Evolutionary conservation across 2,888 invertebrate genomes (phyloP), one percentile per base, ranked within the genome.

Genomic region (Mystacides longicornis): DNA sequence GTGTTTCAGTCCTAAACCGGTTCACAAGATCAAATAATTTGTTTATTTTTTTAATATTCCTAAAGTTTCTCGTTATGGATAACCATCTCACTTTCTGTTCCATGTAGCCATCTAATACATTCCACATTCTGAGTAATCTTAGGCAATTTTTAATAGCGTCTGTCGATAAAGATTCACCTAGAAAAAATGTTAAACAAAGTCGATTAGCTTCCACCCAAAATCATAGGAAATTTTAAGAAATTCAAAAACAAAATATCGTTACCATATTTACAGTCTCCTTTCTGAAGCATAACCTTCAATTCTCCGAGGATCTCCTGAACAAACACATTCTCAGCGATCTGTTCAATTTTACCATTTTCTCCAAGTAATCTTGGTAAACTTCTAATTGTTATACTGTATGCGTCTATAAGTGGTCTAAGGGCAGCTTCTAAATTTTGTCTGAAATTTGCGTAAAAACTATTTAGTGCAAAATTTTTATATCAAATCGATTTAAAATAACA

Each of bases 111-210:
- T 91, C 87, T 27, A 94, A 66, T 11, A 91, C 82, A 62, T 85
- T 85, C 87, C 90, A 89, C 64, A 87, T 87, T 62, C 89, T 85
- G 37, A 89, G 83, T 1, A 93, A 71, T 62, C 89, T 87, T 23
- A 93, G 70, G 52, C 91, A 89, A 71, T 93, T 93, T 66, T 86
- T 85, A 51, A 95, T 82, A 0, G 90, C 86, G 69, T 94, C 93
- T 7, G 89, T 84, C 5, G 91, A 89, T 50, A 93, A 82, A 65
- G 93, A 89, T 72, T 95, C 94, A 62, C 87, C 94, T 94, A 72
- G 2, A 7, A 31, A 31, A 31, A n/a, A 27, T 37, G 37, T 37
- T 7, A 4, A 14, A 37, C 16, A 49, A 27, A 1, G 11, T 18
- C 11, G 2, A 48, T 46, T 3, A 46, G 46, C 16, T 9, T 14